Base-by-base conservation (phyloP, 2,113 vertebrate genomes). In the Albula glossodonta region DNA sequence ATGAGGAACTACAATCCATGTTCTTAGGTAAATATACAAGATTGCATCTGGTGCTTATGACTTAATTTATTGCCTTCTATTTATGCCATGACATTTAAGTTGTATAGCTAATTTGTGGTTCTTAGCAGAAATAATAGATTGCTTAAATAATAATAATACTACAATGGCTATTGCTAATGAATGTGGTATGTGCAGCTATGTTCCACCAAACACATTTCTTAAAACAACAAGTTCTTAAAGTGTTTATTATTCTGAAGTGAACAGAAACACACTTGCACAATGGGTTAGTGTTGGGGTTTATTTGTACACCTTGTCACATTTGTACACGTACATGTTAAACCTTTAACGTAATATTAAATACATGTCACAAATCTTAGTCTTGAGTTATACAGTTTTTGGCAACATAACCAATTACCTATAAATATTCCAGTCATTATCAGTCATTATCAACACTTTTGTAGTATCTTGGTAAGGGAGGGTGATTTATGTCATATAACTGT, bases 1-100 rank as follows among this genome's bases (percentile, higher is more conserved):
- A 99, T 22, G 93, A 96, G 88, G 96, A 97, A 88, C 95, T 99
- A 90, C 97, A 98, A 91, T 90, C 94, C 81, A 99, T 99, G 98
- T 99, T 99, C 90, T 87, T 94, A 49, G 98, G 98, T 99, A 93
- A 96, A 93, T 49, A 80, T n/a, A 22, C 49, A 52, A 57, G 25
- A 70, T 8, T 0, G 49, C 9, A 50, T 41, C 48, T 49, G 0
- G 2, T 83, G 53, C 25, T 50, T 22, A 31, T 83, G 15, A n/a
- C 13, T 53, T 22, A 25, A 50, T 80, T 31, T 80, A 50, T 11
- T 5, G 49, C 11, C 2, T 50, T 53, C 25, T 31, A 19, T 15
- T 13, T 15, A 22, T 81, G 3, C 70, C 19, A 31, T 53, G 51
- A 11, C 51, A 41, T 70, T 83, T 85, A 41, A 41, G 31, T 41